Conservation (phyloP, 2,888 invertebrate genomes). For the Eristalis arbustorum region DNA sequence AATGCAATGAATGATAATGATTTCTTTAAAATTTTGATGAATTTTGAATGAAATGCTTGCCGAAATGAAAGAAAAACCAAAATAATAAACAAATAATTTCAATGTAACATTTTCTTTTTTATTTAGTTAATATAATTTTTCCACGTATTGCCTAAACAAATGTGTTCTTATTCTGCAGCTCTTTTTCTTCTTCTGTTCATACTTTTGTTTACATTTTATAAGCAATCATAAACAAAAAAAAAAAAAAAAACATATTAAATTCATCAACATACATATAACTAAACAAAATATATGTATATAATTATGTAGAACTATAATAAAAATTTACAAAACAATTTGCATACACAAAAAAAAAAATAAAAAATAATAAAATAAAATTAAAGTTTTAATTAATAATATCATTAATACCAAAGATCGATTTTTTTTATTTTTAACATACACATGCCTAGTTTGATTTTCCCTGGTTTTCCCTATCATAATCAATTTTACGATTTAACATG, state of each 20-base stretch:
- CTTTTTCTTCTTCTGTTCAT: slow-evolving; percentile 21
- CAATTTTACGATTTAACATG: neutral
- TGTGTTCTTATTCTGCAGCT: slow-evolving; percentile 31
- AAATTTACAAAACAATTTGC: slow-evolving; percentile 47
- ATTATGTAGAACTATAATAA: slow-evolving; percentile 8
- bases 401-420: slow-evolving; percentile 66
- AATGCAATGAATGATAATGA: slow-evolving; percentile 19
- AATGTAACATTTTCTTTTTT: slow-evolving; percentile 66
- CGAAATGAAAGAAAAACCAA: slow-evolving; percentile 37
- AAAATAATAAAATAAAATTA: slow-evolving; percentile 28
- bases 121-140: slow-evolving; percentile 56
- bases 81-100: slow-evolving; percentile 53
- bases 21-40: slow-evolving; percentile 16
- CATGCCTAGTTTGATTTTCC: neutral
- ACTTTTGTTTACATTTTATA: slow-evolving; percentile 29
- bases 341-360: slow-evolving; percentile 25
- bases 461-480: neutral
- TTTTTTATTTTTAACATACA: neutral
- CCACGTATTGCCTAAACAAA: slow-evolving; percentile 64
- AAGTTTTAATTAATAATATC: slow-evolving; percentile 24
- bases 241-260: slow-evolving; percentile 67
- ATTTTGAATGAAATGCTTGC: slow-evolving; percentile 37
- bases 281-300: slow-evolving; percentile 19
- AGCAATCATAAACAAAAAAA: slow-evolving; percentile 64
- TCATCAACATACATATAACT: slow-evolving; percentile 66